Evolutionary conservation across 2,888 invertebrate species (phyloP), one percentile per base, ranked within the genome.

Genomic region (Ormyrus rosae): DNA sequence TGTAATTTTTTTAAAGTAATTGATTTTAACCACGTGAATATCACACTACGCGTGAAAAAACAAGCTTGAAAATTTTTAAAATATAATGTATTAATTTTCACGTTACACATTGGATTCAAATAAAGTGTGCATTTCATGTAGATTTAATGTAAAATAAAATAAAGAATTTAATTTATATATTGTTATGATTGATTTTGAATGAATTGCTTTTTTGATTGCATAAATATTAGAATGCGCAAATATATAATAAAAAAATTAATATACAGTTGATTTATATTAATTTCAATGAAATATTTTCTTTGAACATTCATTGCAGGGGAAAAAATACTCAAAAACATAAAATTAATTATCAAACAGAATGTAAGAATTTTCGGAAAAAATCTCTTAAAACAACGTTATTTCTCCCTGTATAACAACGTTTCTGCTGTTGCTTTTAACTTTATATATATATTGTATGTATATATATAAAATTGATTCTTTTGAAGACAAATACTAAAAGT

Each of bases 281-380:
- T 79, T 69, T 69, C 61, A 78, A 77, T 77, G 65, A 55, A 77
- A 69, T 73, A 64, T 73, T 79, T 48, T 50, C 63, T 13, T n/a
- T 10, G n/a, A 58, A 19, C 58, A 50, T 67, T 58, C 5, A 71
- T 46, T 67, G 48, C 68, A 6, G 53, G 53, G 19, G 58, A 60
- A 53, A 46, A 60, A 70, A 80, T 80, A 64, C 65, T 70, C 70
- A 60, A 60, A 71, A 7, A 13, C 50, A 50, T 72, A 13, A 51
- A 46, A 67, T 6, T 64, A 72, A 69, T 58, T 51, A 72, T 58
- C 55, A 85, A 83, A 65, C 46, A 70, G 11, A 58, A 53, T 9
- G 53, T 64, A 77, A 60, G 80, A 75, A 81, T 84, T 82, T 83
- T 60, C 64, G 75, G 11, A 77, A 80, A 81, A 78, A 72, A 68